phyloP scores from a whole-genome alignment of 2,113 vertebrate genomes.

The Cepphus grylle region DNA sequence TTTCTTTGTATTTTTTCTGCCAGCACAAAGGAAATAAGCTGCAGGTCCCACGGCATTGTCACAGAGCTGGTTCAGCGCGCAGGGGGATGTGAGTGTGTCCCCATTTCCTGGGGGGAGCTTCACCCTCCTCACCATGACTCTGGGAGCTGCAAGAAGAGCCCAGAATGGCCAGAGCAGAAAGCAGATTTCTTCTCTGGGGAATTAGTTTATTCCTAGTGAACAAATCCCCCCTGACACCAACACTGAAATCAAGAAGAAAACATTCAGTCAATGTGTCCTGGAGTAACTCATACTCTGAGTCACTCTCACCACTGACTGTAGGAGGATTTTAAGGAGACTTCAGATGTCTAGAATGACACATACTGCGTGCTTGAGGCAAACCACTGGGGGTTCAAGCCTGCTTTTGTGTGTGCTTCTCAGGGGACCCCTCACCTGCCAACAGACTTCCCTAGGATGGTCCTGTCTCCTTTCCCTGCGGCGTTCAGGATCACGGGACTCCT shows the following conservation, averaged over 20 bases:
- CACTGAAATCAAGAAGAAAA: neutral
- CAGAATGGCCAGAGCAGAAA: neutral
- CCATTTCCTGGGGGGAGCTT: neutral
- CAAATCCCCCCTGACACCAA: neutral
- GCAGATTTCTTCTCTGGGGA: neutral
- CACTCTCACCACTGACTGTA: neutral
- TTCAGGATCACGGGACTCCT: neutral
- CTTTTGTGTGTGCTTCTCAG: neutral
- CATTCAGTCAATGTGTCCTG: neutral
- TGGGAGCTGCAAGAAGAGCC: neutral
- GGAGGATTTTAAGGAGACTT: slow-evolving; percentile 3
- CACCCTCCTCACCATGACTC: neutral
- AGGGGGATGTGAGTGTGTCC: fast-evolving
- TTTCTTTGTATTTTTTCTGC: neutral
- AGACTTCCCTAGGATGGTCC: neutral
- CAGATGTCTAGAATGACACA: neutral
- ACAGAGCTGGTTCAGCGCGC: fast-evolving
- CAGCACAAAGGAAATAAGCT: neutral
- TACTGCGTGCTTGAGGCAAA: neutral
- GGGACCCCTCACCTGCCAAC: neutral
- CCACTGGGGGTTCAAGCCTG: neutral
- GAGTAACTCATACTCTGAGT: neutral
- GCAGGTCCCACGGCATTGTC: neutral
- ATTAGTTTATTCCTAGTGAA: neutral
- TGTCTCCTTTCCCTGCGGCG: neutral